Evolutionary conservation across 2,113 vertebrate species (phyloP), one percentile per base, ranked within the genome.

Genomic region (Lophius piscatorius): DNA sequence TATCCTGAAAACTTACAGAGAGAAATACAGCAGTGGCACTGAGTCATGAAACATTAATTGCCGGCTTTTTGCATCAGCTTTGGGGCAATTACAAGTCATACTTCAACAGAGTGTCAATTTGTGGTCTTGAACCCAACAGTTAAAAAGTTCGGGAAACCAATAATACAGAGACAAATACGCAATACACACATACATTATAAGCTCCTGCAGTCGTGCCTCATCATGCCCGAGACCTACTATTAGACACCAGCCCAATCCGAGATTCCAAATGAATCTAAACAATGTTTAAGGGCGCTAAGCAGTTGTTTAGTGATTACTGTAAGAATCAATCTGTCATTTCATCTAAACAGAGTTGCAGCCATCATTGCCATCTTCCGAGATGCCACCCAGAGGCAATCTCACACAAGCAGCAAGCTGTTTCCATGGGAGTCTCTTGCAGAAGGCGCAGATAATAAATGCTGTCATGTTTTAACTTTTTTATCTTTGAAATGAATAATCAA

Each of bases 341-440:
- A 72, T 48, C 68, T 48, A 82, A 83, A 80, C 55, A 72, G 23
- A 70, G 33, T 62, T 18, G 67, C 65, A 85, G 67, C 67, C 46
- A 69, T 76, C 72, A 75, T n/a, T 35, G 29, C 51, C 34, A 34
- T 74, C 61, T 59, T 50, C 46, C 57, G 83, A 44, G 47, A 55
- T 60, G 69, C 80, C 84, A 87, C 83, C 77, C 80, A 85, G 74
- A 74, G 46, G 68, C 63, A 38, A 20, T 49, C 40, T 75, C 65
- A 63, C 47, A 60, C 61, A 59, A 46, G 26, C 21, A 60, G 44
- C n/a, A n/a, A n/a, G n/a, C n/a, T n/a, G n/a, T n/a, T n/a, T n/a
- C n/a, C n/a, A n/a, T n/a, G n/a, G n/a, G n/a, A n/a, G n/a, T n/a
- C n/a, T n/a, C n/a, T n/a, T n/a, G n/a, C n/a, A n/a, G n/a, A n/a